A percentile compares a stretch with the other conserved stretches of the same genome.
Conservation (phyloP, 2,797 vertebrate genomes). For the Arvicola amphibius region DNA sequence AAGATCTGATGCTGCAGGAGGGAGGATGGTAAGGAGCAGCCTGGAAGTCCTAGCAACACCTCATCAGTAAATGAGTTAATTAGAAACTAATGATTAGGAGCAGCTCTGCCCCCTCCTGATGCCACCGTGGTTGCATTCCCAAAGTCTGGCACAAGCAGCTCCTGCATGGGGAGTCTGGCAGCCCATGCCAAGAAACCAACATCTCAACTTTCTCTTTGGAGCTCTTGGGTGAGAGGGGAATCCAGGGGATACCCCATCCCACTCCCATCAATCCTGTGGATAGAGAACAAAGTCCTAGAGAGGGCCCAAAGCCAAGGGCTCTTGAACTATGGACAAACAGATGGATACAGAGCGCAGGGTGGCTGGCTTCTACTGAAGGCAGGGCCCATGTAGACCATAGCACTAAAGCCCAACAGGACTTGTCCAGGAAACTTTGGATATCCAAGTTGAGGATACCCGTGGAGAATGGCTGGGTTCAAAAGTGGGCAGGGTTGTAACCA, state of each 20-base stretch:
- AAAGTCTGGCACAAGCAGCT: background rate
- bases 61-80: conserved; percentile 76
- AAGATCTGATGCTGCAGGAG: conserved; percentile 62
- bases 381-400: background rate
- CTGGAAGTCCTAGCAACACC: conserved; percentile 46
- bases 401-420: background rate
- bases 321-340: background rate
- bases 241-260: background rate
- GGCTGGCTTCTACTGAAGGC: background rate
- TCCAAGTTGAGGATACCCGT: background rate
- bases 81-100: conserved; percentile 45
- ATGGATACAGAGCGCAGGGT: background rate
- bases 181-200: background rate
- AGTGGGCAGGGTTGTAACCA: background rate
- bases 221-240: background rate
- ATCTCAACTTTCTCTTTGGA: background rate
- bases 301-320: background rate
- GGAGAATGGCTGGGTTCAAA: background rate
- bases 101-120: background rate
- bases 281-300: background rate
- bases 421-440: background rate
- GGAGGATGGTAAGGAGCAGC: conserved; percentile 21
- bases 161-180: background rate
- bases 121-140: rapidly evolving
- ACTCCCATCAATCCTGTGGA: background rate